Conservation (phyloP, 2,888 invertebrate genomes). For the Morpho helenor region DNA sequence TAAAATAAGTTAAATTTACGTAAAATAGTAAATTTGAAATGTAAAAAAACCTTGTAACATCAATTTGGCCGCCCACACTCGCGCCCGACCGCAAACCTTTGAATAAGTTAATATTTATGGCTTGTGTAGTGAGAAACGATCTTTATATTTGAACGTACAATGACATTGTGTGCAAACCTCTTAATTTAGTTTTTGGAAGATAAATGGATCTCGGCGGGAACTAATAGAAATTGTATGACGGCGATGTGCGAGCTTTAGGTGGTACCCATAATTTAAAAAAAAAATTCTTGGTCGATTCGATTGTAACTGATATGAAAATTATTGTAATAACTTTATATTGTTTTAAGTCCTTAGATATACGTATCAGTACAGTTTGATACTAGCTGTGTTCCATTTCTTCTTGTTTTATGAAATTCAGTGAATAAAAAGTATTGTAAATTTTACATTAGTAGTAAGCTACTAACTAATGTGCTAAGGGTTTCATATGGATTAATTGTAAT, state of each 20-base stretch:
- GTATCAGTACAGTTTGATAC: too few species aligned
- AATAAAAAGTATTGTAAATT: too few species aligned
- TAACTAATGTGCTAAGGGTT: too few species aligned
- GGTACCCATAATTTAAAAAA: too few species aligned
- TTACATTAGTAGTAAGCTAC: too few species aligned
- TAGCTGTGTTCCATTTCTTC: too few species aligned
- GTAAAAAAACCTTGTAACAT: neutral
- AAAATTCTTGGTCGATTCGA: too few species aligned
- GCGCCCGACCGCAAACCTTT: slow-evolving; percentile 24
- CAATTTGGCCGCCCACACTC: slow-evolving; percentile 4
- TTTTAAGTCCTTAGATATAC: too few species aligned
- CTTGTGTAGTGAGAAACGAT: slow-evolving; percentile 47
- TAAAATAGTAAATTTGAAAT: neutral
- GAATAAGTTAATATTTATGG: slow-evolving; percentile 12
- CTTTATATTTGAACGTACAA: slow-evolving; percentile 55
- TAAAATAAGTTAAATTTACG: neutral
- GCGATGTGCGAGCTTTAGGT: neutral
- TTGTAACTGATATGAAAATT: too few species aligned
- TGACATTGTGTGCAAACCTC: slow-evolving; percentile 43
- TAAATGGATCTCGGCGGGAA: slow-evolving; percentile 10
- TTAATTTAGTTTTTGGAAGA: slow-evolving; percentile 21
- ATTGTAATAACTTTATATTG: too few species aligned
- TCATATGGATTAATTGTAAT: too few species aligned
- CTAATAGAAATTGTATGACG: slow-evolving; percentile 14
- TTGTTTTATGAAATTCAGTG: too few species aligned